Base-by-base conservation (phyloP, 2,888 invertebrate species). In the Latrodectus elegans region DNA sequence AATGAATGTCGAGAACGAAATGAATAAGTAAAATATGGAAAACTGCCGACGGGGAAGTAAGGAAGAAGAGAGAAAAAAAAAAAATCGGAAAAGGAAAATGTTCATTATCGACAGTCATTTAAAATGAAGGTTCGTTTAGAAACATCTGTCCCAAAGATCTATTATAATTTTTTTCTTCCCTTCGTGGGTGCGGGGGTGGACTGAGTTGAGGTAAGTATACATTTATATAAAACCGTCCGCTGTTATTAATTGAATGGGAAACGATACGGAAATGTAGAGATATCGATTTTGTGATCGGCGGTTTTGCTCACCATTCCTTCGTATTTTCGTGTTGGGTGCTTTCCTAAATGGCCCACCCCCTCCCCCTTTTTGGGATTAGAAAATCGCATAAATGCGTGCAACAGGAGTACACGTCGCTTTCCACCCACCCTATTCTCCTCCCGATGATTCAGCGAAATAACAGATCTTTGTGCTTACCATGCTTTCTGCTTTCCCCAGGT, bases 91-190 rank as follows among this genome's bases (percentile, higher is more conserved):
- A 72, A 80, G 65, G 81, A 80, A 80, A 85, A 80, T 71, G 80
- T 85, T 85, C 85, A 80, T 85, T 85, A 85, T 85, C 85, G 80
- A 75, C 79, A 85, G 85, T 85, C 85, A 85, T 85, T 85, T 85
- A 85, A 85, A 85, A 85, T 71, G 80, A 80, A 80, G 76, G 70
- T 83, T 83, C 83, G 85, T 76, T 85, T 85, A 80, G 80, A 71
- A 85, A 85, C 85, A 85, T 80, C 79, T 85, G 85, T 85, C 85
- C 79, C 70, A 71, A 68, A 68, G 65, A 74, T 78, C 70, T 73
- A 72, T 77, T 73, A 68, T 79, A 55, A 85, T 75, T 70, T 72
- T 52, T 76, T 83, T 71, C 51, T 26, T 64, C 73, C 51, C 73
- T 38, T 26, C 26, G 11, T 4, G 73, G 8, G 53, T 14, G 15